Base-by-base conservation (phyloP, 2,888 invertebrate genomes). In the Andrena praecox region DNA sequence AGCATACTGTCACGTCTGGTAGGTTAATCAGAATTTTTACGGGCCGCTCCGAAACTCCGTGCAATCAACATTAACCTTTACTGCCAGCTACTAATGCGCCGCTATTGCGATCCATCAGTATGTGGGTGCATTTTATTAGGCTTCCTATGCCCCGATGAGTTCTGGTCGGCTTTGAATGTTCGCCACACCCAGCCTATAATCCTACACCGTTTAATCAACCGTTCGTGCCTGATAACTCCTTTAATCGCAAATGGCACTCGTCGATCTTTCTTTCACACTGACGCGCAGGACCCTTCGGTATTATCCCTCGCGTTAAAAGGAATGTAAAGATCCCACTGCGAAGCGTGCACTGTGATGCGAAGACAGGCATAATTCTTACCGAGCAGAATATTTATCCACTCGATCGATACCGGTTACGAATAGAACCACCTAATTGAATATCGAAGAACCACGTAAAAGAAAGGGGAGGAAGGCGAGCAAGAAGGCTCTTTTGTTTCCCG, bases 11-110 rank as follows among this genome's bases (percentile, higher is more conserved):
- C 87, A 82, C 85, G 87, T 82, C 87, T 86, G 77, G 80, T 62
- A 71, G 77, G 85, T 87, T 87, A 86, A 87, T 87, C 87, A 87
- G 86, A 87, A 87, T 87, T 87, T 87, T 86, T 87, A 87, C 82
- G 87, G 79, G 76, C 69, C 62, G 42, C 69, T 29, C 84, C 84
- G 82, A 85, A 87, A 87, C 82, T 81, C 87, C 31, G 77, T 5
- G 85, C 87, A 87, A 87, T 87, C 87, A 87, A 86, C 87, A 87
- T 87, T 86, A 87, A 87, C 86, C 87, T 87, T 87, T 87, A 87
- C 85, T 80, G 77, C 81, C 71, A 78, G 77, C 80, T 85, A 85
- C 86, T 87, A 85, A 87, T 87, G 86, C 85, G 69, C 73, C 60
- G 48, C 60, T 69, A 87, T 79, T 80, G 80, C 70, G 84, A 84